These are phyloP conservation scores for Lathamus discolor DNA, from an alignment of 2,113 vertebrate genomes.

Conservation along the genomic window DNA sequence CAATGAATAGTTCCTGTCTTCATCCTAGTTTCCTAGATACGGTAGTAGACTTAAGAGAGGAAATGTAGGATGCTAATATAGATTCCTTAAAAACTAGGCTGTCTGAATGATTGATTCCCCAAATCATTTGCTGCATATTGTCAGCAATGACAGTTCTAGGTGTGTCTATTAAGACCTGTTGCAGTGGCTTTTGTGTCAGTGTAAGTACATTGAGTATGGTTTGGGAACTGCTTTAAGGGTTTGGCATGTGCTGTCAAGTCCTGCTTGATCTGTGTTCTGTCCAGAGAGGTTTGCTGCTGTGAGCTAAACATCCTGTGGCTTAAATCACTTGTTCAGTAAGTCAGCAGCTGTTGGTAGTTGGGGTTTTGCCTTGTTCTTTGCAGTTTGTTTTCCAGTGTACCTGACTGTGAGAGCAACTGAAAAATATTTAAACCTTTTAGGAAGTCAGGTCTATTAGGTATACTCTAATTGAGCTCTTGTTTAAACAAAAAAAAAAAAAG, in stretches of 20 bases:
- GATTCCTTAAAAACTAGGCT: neutral
- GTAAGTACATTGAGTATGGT: fast-evolving
- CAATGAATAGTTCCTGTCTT: neutral
- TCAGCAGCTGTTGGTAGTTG: neutral
- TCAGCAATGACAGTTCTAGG: fast-evolving
- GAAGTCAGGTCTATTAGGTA: fast-evolving
- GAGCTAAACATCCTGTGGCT: fast-evolving
- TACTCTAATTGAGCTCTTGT: neutral
- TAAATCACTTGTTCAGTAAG: fast-evolving
- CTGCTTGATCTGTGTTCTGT: neutral
- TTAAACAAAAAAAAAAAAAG: neutral
- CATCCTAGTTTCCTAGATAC: fast-evolving
- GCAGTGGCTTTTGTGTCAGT: neutral
- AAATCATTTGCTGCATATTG: fast-evolving
- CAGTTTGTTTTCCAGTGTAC: neutral
- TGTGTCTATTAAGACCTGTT: neutral
- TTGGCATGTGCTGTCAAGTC: fast-evolving
- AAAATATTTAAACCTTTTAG: neutral
- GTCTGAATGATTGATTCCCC: neutral
- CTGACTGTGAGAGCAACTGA: neutral
- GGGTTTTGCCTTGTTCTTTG: neutral
- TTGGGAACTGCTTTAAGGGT: neutral
- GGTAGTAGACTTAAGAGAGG: neutral
- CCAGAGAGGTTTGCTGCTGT: neutral
- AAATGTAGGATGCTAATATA: neutral